Evolutionary conservation across 2,797 vertebrate genomes (phyloP).

Genomic region (Pristis pectinata): DNA sequence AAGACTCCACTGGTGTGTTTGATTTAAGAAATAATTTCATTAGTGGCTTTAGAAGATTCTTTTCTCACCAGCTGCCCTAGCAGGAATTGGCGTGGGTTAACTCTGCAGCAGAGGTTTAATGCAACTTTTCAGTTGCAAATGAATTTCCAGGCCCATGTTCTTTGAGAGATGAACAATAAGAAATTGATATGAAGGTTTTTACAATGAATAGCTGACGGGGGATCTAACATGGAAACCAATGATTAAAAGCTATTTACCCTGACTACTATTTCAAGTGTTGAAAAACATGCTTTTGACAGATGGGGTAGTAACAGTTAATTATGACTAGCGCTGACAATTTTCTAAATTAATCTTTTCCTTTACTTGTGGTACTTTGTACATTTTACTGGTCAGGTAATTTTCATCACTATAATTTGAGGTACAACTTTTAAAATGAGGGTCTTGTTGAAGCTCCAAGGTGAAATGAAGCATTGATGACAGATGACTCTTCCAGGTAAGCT

Average conservation of each 20-base stretch:
- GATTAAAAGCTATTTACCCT: slow-evolving; percentile 53
- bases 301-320: slow-evolving; percentile 50
- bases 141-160: slow-evolving; percentile 12
- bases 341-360: slow-evolving; percentile 40
- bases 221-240: slow-evolving; percentile 49
- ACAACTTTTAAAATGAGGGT: slow-evolving; percentile 38
- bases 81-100: too few species aligned
- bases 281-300: slow-evolving; percentile 55
- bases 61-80: not conserved
- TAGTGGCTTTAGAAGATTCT: not conserved
- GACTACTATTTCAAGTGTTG: slow-evolving; percentile 57
- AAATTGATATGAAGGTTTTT: slow-evolving; percentile 53
- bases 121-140: too few species aligned
- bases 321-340: slow-evolving; percentile 42
- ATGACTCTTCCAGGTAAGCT: slow-evolving; percentile 35
- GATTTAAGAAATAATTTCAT: slow-evolving; percentile 21
- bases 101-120: too few species aligned
- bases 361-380: slow-evolving; percentile 39
- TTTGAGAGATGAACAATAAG: slow-evolving; percentile 47
- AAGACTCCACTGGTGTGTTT: not conserved
- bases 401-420: slow-evolving; percentile 40
- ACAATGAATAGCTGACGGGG: slow-evolving; percentile 46
- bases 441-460: slow-evolving; percentile 40
- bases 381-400: slow-evolving; percentile 38
- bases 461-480: slow-evolving; percentile 48